Evolutionary conservation across 2,797 vertebrate species (phyloP).

Genomic region (Falco naumanni): DNA sequence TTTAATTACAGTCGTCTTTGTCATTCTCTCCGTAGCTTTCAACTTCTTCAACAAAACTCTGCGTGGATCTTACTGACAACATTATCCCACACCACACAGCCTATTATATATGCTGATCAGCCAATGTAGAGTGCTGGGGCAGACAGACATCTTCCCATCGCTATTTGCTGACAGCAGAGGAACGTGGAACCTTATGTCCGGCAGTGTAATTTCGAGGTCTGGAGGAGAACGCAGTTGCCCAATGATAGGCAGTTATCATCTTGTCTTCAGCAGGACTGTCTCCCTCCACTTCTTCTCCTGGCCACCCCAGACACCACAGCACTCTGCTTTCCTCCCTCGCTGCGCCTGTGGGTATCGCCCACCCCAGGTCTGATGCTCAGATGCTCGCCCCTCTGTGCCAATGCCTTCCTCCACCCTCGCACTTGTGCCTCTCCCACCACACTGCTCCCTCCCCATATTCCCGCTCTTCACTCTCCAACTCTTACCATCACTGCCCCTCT

Average conservation of each 20-base stretch:
- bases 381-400: neutral
- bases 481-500: neutral
- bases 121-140: neutral
- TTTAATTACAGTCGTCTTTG: neutral
- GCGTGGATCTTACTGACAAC: neutral
- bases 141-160: neutral
- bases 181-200: accelerated
- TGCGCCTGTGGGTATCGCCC: neutral
- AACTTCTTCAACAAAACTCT: neutral
- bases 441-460: neutral
- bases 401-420: accelerated
- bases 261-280: neutral
- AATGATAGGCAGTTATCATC: neutral
- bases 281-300: neutral
- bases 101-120: neutral
- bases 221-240: neutral
- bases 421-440: neutral
- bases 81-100: neutral
- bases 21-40: slow-evolving; percentile 24
- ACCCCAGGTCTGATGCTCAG: neutral
- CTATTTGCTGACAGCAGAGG: neutral
- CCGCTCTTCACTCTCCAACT: neutral
- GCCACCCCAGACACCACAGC: neutral
- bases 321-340: neutral
- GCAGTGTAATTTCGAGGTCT: neutral